Evolutionary conservation across 2,113 vertebrate genomes (phyloP).

Genomic region (Chionis minor): DNA sequence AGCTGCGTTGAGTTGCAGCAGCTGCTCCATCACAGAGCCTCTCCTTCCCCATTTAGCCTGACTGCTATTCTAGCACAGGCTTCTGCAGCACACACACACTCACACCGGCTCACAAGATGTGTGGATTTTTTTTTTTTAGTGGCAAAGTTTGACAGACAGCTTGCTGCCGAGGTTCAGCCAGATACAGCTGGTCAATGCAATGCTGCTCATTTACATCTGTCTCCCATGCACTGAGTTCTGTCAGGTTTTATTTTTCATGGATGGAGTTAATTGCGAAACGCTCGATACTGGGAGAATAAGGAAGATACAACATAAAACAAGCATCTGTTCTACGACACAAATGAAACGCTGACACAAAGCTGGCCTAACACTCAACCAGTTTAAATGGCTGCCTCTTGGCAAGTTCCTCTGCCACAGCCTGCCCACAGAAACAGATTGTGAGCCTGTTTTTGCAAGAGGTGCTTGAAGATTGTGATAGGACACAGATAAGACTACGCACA

Average conservation of each 20-base stretch:
- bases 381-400: not conserved
- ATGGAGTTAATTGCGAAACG: slow-evolving; percentile 31
- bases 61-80: not conserved
- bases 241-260: slow-evolving; percentile 3
- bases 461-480: not conserved
- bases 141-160: not conserved
- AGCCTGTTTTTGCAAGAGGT: not conserved
- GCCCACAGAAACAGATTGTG: not conserved
- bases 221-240: not conserved
- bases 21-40: slow-evolving; percentile 14
- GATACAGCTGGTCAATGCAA: slow-evolving; percentile 2
- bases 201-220: slow-evolving; percentile 13
- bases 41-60: not conserved
- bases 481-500: not conserved
- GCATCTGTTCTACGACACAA: not conserved
- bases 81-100: not conserved
- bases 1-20: not conserved
- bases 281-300: not conserved
- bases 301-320: slow-evolving; percentile 12
- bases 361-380: not conserved
- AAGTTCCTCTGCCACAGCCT: not conserved
- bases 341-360: slow-evolving; percentile 25
- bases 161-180: not conserved
- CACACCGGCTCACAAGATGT: not conserved
- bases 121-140: not conserved